Base-by-base conservation (phyloP, 2,888 invertebrate genomes). In the Oscheius sp. region DNA sequence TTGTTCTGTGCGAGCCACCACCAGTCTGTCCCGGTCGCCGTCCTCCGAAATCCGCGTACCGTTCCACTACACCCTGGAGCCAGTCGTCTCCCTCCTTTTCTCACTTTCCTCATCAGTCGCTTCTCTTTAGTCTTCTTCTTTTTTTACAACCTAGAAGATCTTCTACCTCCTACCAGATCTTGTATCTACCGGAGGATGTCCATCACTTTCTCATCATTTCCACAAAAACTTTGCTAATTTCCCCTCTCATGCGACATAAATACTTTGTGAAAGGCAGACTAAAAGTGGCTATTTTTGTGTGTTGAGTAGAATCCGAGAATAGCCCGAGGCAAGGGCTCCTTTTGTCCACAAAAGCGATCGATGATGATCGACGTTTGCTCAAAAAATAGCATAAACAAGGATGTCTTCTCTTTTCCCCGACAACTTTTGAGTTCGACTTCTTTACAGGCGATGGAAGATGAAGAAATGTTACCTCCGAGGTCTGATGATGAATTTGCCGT, bases 401-500 rank as follows among this genome's bases (percentile, higher is more conserved):
- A 9, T 55, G 18, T 9, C 55, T 13, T 5, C 13, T 21, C 49
- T 49, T 49, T 13, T 49, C 49, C 21, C 13, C 21, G 16, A 49
- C 21, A 18, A 7, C 21, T 55, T 55, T 7, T 55, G 25, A 25
- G 53, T 52, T 52, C 9, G 13, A 16, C 6, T 52, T 16, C 16
- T 25, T 61, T 61, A n/a, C 61, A 61, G 61, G 25, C 35, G 21
- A 58, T 63, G 52, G 9, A 35, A 3, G 53, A 46, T 25, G 64
- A 76, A n/a, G 73, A 69, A 2, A 61, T 61, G 61, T 27, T 66
- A n/a, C 75, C 46, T 12, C 68, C 74, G n/a, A 21, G 49, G 12
- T 64, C 66, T 13, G 70, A 66, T 21, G 66, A 71, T 5, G 68
- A 66, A 55, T 74, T 71, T 29, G 68, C 69, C 13, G 25, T 43